Percentiles rank a stretch among this genome's conserved stretches.
These are phyloP conservation scores for Ametastegia equiseti DNA, from an alignment of 2,888 invertebrate genomes.

Conservation along the genomic window DNA sequence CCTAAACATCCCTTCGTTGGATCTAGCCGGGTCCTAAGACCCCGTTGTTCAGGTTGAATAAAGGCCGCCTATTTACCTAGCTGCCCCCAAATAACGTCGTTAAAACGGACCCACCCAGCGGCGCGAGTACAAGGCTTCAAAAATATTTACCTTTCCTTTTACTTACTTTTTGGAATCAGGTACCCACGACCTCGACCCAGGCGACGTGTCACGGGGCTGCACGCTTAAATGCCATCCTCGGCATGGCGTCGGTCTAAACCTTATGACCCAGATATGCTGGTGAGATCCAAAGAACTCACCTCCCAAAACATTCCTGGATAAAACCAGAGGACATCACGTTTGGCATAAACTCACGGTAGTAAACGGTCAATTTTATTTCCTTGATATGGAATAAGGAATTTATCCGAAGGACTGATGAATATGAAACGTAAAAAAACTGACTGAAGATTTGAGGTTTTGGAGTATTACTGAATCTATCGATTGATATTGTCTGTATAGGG, in stretches of 20 bases:
- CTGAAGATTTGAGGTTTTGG: constrained; percentile 21
- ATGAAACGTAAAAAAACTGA: background rate
- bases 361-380: constrained; percentile 13
- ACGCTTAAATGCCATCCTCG: background rate
- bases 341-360: background rate
- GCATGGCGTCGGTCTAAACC: background rate
- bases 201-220: background rate
- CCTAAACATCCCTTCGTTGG: background rate
- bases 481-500: background rate
- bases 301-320: constrained; percentile 20
- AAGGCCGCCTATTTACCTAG: constrained; percentile 59
- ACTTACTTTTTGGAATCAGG: constrained; percentile 52
- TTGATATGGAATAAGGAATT: background rate
- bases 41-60: constrained; percentile 48
- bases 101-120: constrained; percentile 54
- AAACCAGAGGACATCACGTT: constrained; percentile 1
- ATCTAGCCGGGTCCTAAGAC: constrained; percentile 11
- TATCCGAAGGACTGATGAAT: background rate
- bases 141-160: constrained; percentile 60
- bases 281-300: background rate
- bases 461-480: constrained; percentile 17
- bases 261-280: background rate
- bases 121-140: constrained; percentile 54
- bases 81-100: constrained; percentile 60
- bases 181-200: background rate